These are phyloP conservation scores for Cheumatopsyche charites DNA, from an alignment of 1,140 invertebrate species.

Conservation along the genomic window DNA sequence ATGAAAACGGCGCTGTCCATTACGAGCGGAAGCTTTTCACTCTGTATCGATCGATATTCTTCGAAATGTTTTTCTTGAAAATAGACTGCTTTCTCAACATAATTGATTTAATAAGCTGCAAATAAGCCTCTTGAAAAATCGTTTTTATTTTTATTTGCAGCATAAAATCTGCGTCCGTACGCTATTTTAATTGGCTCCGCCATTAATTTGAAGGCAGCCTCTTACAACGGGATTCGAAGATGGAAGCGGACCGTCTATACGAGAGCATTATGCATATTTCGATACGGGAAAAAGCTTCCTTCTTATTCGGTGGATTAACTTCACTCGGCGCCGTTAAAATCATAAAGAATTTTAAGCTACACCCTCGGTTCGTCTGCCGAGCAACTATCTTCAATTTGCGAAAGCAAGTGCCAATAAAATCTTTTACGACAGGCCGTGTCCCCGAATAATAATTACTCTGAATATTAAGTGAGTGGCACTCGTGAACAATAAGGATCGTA, in stretches of 20 bases:
- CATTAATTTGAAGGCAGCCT: conserved; percentile 43
- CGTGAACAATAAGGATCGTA: not conserved
- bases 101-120: conserved; percentile 4
- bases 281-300: not conserved
- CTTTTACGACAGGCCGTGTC: conserved; percentile 42
- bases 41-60: not conserved
- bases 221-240: conserved; percentile 6
- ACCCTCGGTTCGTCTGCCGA: conserved; percentile 8
- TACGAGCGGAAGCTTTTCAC: no score
- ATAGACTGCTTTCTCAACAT: not conserved
- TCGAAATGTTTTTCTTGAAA: not conserved
- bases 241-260: not conserved
- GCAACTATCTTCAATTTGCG: conserved; percentile 46
- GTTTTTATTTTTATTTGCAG: conserved; percentile 32
- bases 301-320: conserved; percentile 13
- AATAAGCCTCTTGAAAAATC: not conserved
- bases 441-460: conserved; percentile 45
- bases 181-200: conserved; percentile 40
- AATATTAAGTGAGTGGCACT: conserved; percentile 32
- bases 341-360: conserved; percentile 39
- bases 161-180: conserved; percentile 28
- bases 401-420: conserved; percentile 47
- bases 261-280: not conserved
- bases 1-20: no score
- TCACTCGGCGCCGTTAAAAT: conserved; percentile 15